phyloP scores from a whole-genome alignment of 64 coral and sea anemone species.

The Pocillopora verrucosa region DNA sequence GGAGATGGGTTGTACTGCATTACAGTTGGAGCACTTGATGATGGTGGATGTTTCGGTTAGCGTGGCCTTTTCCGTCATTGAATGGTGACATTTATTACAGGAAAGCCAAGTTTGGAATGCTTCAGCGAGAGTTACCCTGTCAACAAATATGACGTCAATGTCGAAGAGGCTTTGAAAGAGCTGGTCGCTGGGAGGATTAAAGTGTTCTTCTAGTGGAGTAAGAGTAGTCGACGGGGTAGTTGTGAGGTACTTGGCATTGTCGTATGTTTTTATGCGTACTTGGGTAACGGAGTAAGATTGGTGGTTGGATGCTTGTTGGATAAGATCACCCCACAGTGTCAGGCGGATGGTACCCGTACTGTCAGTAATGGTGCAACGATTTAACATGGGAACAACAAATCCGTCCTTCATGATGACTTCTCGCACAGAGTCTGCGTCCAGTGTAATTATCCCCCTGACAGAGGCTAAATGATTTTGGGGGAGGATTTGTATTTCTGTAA shows the following conservation, averaged over 20 bases:
- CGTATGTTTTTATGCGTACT: constrained; percentile 25
- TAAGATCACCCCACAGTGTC: constrained; percentile 32
- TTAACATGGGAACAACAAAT: neutral
- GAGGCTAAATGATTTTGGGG: neutral
- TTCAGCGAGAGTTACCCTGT: constrained; percentile 1
- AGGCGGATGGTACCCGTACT: constrained; percentile 3
- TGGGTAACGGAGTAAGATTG: neutral
- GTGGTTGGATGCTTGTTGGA: constrained; percentile 12
- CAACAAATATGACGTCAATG: neutral
- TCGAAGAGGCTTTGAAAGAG: constrained; percentile 19
- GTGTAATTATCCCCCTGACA: neutral
- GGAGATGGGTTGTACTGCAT: too few species aligned
- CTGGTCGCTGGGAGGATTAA: neutral
- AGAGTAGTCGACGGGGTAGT: constrained; percentile 15
- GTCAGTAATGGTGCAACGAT: constrained; percentile 25
- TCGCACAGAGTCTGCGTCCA: neutral
- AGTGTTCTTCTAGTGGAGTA: neutral
- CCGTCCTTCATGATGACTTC: neutral
- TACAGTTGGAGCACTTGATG: too few species aligned
- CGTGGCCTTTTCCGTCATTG: too few species aligned
- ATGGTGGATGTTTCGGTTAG: too few species aligned
- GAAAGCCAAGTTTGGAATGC: neutral
- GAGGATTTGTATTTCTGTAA: neutral
- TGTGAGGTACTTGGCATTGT: constrained; percentile 43
- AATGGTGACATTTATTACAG: too few species aligned